phyloP scores from a whole-genome alignment of 1,140 invertebrate species.

The Caenorhabditis elegans region WBcel235 BX284605.5:467001-467500 shows the following conservation, averaged over 20 bases:
- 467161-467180: not conserved
- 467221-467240: not conserved
- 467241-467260: not conserved
- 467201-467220: not conserved
- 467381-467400: too few relatives aligned
- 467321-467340: too few relatives aligned
- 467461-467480: too few relatives aligned
- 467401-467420: too few relatives aligned
- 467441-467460: too few relatives aligned
- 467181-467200: not conserved
- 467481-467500: too few relatives aligned
- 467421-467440: too few relatives aligned
- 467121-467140: not conserved
- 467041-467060: not conserved
- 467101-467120: not conserved
- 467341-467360: too few relatives aligned
- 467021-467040: not conserved
- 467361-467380: too few relatives aligned
- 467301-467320: too few relatives aligned
- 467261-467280: not conserved
- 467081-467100: not conserved
- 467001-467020: not conserved
- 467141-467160: not conserved
- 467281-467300: too few relatives aligned
- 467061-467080: not conserved